phyloP scores from a whole-genome alignment of 2,113 vertebrate species.

The Clarias batrachus region DNA sequence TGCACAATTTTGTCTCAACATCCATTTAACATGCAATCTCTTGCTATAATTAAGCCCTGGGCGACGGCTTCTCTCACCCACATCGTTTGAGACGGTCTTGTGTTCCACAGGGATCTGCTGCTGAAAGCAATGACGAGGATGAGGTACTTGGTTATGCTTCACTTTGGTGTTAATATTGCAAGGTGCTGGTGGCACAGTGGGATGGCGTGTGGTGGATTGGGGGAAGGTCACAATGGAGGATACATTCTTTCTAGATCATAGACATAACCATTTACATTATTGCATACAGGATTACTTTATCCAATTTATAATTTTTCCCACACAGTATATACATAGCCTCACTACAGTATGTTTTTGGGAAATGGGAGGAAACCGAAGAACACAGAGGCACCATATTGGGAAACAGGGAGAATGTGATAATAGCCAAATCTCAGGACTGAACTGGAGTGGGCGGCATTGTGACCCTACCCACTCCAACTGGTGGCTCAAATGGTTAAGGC shows the following conservation, averaged over 20 bases:
- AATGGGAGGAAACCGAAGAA: background rate
- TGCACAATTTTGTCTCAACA: slow-evolving; percentile 2
- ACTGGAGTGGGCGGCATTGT: background rate
- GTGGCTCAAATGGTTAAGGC: too few relatives aligned
- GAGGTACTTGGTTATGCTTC: slow-evolving; percentile 65
- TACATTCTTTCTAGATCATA: background rate
- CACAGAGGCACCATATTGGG: background rate
- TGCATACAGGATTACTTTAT: background rate
- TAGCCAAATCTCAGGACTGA: background rate
- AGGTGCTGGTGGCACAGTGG: slow-evolving; percentile 5
- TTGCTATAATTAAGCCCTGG: background rate
- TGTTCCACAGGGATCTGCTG: slow-evolving; percentile 48
- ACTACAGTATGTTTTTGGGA: background rate
- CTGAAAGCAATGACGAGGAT: slow-evolving; percentile 52
- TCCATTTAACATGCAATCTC: slow-evolving; percentile 3
- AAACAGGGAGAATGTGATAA: background rate
- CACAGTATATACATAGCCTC: too few relatives aligned
- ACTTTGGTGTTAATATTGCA: slow-evolving; percentile 63
- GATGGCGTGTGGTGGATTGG: background rate
- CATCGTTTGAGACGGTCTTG: background rate
- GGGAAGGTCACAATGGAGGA: background rate
- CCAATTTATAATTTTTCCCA: background rate
- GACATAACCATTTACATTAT: background rate
- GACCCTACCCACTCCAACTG: background rate
- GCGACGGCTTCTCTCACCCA: background rate